Evolutionary conservation across 37 sponge, comb jelly and placozoan genomes (phyloP), one percentile per base, ranked within the genome.

Genomic region (Beroe ovata): DNA sequence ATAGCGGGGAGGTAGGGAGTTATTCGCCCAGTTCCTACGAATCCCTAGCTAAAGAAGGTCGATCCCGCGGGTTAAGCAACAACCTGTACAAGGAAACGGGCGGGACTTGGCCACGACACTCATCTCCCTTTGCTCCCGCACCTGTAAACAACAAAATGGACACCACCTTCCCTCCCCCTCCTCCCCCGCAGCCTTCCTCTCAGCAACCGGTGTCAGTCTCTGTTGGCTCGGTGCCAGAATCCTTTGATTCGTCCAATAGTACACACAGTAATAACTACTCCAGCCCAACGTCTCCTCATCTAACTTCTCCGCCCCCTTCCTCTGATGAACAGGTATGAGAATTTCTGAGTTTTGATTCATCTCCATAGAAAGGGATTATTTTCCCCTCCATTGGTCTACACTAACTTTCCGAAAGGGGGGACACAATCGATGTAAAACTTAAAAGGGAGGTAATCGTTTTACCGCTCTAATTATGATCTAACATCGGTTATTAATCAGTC

Each of bases 21-120:
- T 66, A 66, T 37, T 66, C 69, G 1, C 69, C 69, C 69, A 66
- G 69, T 32, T 66, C 69, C 18, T 66, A 32, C 69, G 69, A 66
- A 30, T 66, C 69, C 30, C 69, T 66, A 26, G 69, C 69, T 66
- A 34, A 30, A 37, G 69, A 66, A 11, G 32, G 30, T 4, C 8
- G 6, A 4, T 23, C 21, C 23, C 28, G 28, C n/a, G 26, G 63
- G 23, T 29, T 28, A 4, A 23, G 6, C 63, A 34, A 29, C 36
- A 66, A 66, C 69, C 32, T 18, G 11, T 32, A 66, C 36, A 26
- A 2, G 2, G 35, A 26, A 1, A 18, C 16, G 11, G 19, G 16
- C 8, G 69, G 69, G 35, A 66, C 35, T 1, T 66, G 36, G 33
- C 69, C 69, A 4, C 32, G 25, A 26, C 69, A 66, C 36, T 66